Evolutionary conservation across 1,140 invertebrate species (phyloP), one percentile per base, ranked within the genome.

Genomic region (Zaprionus lachaisei): DNA sequence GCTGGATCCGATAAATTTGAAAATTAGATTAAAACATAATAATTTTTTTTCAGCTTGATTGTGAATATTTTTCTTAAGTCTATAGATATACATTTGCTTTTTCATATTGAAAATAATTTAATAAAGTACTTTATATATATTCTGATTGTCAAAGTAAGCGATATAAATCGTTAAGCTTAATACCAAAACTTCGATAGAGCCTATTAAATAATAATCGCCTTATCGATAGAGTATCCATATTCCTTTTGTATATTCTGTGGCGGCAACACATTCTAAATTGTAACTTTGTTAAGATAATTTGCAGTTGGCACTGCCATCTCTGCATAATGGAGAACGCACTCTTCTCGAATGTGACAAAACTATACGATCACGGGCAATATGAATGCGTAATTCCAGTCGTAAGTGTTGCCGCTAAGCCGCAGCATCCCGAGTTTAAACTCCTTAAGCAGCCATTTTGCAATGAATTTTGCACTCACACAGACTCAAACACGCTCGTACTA

Each of bases 281-380:
- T 51, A 22, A 51, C 9, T 5, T 24, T 51, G 20, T 24, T 24
- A 24, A 49, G n/a, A 49, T 12, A 49, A 17, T 20, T 9, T 2
- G 9, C 6, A 49, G 14, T 51, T 24, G 47, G 9, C 47, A 51
- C 22, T 51, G 47, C 47, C 47, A 14, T 24, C 37, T 44, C 26
- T 37, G 49, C 17, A 73, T 55, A 41, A 92, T 92, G 92, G 92
- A 92, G 44, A 91, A 75, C 44, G 80, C 77, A 1, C 34, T 92
- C 2, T 89, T 92, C 24, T 60, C 76, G 0, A 92, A 92, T 57
- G 72, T 92, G 1, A 89, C 92, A 41, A 92, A 87, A 31, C 61
- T 92, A 3, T 92, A 91, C 55, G 92, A 92, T 44, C 72, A 84
- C 68, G 81, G 87, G 20, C 60, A 92, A 5, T 92, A 92, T 55